Percentiles rank a stretch among this genome's conserved stretches.
Conservation (phyloP, 1,140 invertebrate genomes). For the Ceratitis capitata region DNA sequence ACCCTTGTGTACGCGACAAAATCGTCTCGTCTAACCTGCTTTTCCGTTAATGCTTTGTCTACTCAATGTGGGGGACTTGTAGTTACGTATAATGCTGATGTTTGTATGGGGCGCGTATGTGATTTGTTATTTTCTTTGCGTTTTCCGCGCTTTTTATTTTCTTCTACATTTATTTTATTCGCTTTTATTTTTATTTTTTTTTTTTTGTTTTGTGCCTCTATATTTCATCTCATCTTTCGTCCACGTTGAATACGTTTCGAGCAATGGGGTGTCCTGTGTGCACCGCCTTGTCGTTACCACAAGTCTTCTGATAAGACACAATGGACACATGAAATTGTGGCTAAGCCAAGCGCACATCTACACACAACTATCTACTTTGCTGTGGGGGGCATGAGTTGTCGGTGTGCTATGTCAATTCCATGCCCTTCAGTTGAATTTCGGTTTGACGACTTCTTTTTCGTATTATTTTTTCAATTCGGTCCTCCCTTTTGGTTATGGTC, state of each 20-base stretch:
- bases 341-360: neutral
- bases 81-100: neutral
- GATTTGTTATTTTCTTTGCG: neutral
- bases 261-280: neutral
- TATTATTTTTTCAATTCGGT: neutral
- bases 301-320: conserved; percentile 15
- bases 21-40: conserved; percentile 13
- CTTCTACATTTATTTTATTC: no score
- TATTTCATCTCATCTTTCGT: conserved; percentile 15
- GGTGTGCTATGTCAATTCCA: neutral
- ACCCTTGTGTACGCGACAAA: conserved; percentile 6
- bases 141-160: neutral
- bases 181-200: neutral
- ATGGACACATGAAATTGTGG: conserved; percentile 20
- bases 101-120: neutral
- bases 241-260: conserved; percentile 23
- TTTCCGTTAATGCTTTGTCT: neutral
- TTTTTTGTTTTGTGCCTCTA: neutral
- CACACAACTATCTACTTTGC: neutral
- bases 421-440: neutral
- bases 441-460: conserved; percentile 7
- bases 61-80: neutral
- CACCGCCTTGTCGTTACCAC: neutral
- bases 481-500: neutral
- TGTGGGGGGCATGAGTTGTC: neutral